phyloP scores from a whole-genome alignment of 1,140 invertebrate genomes.

The Caenorhabditis tropicalis region DNA sequence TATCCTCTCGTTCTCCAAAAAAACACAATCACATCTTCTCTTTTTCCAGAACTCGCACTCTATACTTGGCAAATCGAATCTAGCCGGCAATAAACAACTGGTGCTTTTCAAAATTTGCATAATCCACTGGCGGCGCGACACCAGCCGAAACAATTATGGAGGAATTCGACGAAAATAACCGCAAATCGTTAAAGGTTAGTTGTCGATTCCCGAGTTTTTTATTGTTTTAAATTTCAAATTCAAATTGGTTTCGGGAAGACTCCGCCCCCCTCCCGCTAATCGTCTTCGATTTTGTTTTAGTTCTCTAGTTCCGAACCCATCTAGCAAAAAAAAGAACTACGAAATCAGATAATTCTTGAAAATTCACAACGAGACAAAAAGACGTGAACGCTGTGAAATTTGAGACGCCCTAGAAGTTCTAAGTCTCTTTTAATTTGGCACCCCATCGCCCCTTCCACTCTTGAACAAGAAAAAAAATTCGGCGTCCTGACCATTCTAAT shows the following conservation, averaged over 20 bases:
- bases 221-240: constrained; percentile 10
- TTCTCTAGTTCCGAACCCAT: not conserved
- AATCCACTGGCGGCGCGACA: not conserved
- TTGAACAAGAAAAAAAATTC: not conserved
- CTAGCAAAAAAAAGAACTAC: not conserved
- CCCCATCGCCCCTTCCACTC: not conserved
- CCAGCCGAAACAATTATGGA: constrained; percentile 13
- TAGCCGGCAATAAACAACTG: not conserved
- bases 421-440: constrained; percentile 7
- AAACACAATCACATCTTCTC: not conserved
- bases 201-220: not conserved
- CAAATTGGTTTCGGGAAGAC: not conserved
- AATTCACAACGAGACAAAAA: not conserved
- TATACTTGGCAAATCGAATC: not conserved
- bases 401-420: not conserved
- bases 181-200: constrained; percentile 27
- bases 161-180: constrained; percentile 38
- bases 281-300: too few species aligned
- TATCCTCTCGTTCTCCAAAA: not conserved
- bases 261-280: not conserved
- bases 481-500: constrained; percentile 25
- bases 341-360: constrained; percentile 8
- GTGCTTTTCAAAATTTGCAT: constrained; percentile 12
- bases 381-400: constrained; percentile 23
- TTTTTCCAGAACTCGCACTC: not conserved